Conservation (phyloP, 2,888 invertebrate genomes). For the Helobdella robusta region DNA sequence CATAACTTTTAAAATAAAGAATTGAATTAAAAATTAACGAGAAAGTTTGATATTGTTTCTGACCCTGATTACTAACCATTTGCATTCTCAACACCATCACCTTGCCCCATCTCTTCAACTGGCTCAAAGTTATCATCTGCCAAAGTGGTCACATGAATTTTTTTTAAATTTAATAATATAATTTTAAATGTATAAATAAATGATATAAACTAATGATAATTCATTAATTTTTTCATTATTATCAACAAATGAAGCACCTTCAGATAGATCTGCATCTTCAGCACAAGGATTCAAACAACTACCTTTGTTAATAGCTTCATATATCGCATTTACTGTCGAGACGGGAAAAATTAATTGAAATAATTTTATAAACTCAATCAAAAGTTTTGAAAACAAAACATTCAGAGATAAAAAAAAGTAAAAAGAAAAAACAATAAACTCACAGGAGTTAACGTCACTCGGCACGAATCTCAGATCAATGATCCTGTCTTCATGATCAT, state of each 20-base stretch:
- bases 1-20: background rate
- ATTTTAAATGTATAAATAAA: background rate
- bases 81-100: background rate
- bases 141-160: background rate
- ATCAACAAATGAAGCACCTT: background rate
- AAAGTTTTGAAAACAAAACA: background rate
- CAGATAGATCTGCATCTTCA: conserved; percentile 12
- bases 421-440: background rate
- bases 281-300: conserved; percentile 17
- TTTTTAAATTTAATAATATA: background rate
- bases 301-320: conserved; percentile 22
- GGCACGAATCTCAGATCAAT: conserved; percentile 20
- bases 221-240: background rate
- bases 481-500: conserved; percentile 15
- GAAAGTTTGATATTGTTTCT: no score
- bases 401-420: background rate
- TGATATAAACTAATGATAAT: background rate
- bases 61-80: background rate
- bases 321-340: conserved; percentile 1
- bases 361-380: background rate
- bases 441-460: conserved; percentile 6
- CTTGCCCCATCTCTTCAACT: conserved; percentile 3
- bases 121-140: conserved; percentile 16
- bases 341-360: background rate
- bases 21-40: background rate